Base-by-base conservation (phyloP, 2,888 invertebrate genomes). In the Lacanobia oleracea region DNA sequence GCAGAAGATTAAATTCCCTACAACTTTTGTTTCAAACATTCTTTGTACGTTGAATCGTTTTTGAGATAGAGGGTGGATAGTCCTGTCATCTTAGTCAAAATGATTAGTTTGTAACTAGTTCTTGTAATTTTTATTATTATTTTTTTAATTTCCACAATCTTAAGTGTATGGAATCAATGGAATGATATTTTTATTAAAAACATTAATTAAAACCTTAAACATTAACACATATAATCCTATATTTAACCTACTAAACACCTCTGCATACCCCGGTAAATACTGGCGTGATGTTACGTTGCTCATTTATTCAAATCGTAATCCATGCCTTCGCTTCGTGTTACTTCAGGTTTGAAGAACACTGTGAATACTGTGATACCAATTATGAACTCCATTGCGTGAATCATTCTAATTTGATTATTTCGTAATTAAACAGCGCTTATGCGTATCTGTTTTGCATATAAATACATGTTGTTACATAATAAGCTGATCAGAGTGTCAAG, bases 371-470 rank as follows among this genome's bases (percentile, higher is more conserved):
- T 69, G 73, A 61, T 78, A 40, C 37, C 14, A 40, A 69, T 78
- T 78, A 80, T 60, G 66, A 50, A 63, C 23, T 56, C 6, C 2
- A 68, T 73, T 66, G 60, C 68, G 62, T 69, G 63, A 57, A 68
- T 57, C 27, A 51, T 45, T 61, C 18, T 63, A 67, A 75, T 74
- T 63, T 60, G 67, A 62, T 79, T 65, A 81, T 48, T 66, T 68
- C 62, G 60, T 63, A 69, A 78, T 73, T 82, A 80, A 69, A 78
- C 74, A 68, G 27, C 43, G 63, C 67, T 82, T 78, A 74, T 69
- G 68, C 54, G 45, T 65, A 64, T 82, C 56, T 82, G 33, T 67
- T 82, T 79, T 82, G 68, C 79, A 78, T 79, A 67, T 50, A 54
- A 43, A 51, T 71, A 60, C 62, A 63, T 45, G 64, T 62, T 56